Evolutionary conservation across 2,888 invertebrate genomes (phyloP).

Genomic region (Artemia sinica): DNA sequence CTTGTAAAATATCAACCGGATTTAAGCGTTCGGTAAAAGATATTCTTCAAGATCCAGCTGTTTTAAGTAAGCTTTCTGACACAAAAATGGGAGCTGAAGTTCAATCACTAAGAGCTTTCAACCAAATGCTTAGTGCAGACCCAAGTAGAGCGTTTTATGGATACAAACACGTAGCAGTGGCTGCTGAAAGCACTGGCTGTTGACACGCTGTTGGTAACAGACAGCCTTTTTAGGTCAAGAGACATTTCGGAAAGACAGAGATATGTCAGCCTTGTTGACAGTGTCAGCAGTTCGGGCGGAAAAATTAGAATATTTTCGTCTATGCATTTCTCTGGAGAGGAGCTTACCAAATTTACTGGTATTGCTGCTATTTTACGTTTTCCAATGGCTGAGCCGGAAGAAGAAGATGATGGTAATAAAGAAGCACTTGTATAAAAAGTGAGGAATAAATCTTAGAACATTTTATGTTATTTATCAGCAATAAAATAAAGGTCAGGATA

Average conservation of each 20-base stretch:
- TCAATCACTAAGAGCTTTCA: slow-evolving; percentile 73
- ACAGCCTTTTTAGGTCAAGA: slow-evolving; percentile 85
- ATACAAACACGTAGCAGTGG: slow-evolving; percentile 69
- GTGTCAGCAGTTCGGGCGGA: slow-evolving; percentile 70
- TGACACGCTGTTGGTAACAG: slow-evolving; percentile 82
- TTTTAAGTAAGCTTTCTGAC: slow-evolving; percentile 65
- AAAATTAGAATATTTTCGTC: slow-evolving; percentile 95
- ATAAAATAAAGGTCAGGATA: too few species aligned
- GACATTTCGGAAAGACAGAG: slow-evolving; percentile 63
- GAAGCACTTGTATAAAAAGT: slow-evolving; percentile 27
- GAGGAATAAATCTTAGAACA: too few species aligned
- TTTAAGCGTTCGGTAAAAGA: slow-evolving; percentile 36
- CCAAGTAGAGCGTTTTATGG: slow-evolving; percentile 93
- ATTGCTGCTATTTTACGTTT: slow-evolving; percentile 87
- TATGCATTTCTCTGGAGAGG: slow-evolving; percentile 97
- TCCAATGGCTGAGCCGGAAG: slow-evolving; percentile 86
- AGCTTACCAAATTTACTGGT: slow-evolving; percentile 84
- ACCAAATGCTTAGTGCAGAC: slow-evolving; percentile 71
- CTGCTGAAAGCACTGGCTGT: slow-evolving; percentile 70
- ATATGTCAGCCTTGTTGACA: slow-evolving; percentile 80
- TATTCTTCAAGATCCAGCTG: slow-evolving; percentile 59
- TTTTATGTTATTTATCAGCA: too few species aligned
- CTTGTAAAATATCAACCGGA: too few species aligned
- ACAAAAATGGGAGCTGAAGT: slow-evolving; percentile 93
- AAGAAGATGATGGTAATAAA: slow-evolving; percentile 44